A percentile compares a stretch with the other conserved stretches of the same genome.
These are phyloP conservation scores for Macrosiphum euphorbiae DNA, from an alignment of 2,888 invertebrate genomes.

Conservation along the genomic window DNA sequence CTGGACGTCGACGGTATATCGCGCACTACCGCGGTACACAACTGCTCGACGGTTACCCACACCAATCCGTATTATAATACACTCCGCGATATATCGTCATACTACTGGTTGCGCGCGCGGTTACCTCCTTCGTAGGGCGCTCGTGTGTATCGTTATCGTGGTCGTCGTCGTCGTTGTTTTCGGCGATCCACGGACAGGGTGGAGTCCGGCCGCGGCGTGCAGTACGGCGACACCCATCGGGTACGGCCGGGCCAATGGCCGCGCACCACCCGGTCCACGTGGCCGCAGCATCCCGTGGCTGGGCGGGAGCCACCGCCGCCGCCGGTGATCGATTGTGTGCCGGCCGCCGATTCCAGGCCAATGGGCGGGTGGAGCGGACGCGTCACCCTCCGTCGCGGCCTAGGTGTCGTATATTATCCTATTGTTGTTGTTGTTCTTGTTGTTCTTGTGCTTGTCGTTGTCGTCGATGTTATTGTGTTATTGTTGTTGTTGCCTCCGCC, in stretches of 20 bases:
- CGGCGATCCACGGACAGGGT: constrained; percentile 20
- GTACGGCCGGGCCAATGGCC: constrained; percentile 39
- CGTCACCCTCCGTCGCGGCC: not conserved
- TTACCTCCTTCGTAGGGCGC: not conserved
- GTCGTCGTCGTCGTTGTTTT: not conserved
- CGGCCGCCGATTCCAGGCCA: constrained; percentile 40
- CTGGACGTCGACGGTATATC: not conserved
- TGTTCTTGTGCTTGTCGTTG: not conserved
- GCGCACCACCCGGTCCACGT: constrained; percentile 22
- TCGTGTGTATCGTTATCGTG: not conserved
- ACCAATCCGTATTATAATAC: not conserved
- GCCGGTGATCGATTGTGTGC: constrained; percentile 47
- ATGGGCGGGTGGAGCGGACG: constrained; percentile 9
- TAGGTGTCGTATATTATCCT: not conserved
- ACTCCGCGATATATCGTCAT: not conserved
- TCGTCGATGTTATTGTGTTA: constrained; percentile 15
- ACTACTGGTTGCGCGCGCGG: constrained; percentile 7
- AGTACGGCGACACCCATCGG: constrained; percentile 1
- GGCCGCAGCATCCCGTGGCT: constrained; percentile 42
- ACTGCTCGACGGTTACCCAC: not conserved
- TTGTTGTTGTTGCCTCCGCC: not conserved
- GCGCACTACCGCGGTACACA: not conserved
- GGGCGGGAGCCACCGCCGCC: not conserved
- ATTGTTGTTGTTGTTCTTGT: constrained; percentile 3
- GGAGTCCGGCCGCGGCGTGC: constrained; percentile 21